Percentiles rank a stretch among this genome's conserved stretches.
Evolutionary conservation across 2,797 vertebrate genomes (phyloP).

Genomic region (Sebastiscus tertius): DNA sequence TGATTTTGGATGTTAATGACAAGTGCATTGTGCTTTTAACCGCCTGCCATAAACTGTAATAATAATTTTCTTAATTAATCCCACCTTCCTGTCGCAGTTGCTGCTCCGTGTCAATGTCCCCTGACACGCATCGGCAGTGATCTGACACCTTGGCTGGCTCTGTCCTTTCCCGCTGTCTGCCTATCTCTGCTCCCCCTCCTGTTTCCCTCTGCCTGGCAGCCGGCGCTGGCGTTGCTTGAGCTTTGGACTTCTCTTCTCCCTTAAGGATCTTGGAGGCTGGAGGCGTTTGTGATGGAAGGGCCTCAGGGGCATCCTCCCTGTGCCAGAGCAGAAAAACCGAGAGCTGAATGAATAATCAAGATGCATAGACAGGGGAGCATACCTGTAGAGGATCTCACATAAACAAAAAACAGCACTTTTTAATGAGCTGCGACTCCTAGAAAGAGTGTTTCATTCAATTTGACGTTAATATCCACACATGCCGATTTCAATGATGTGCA

Average conservation of each 20-base stretch:
- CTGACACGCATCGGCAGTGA: constrained; percentile 40
- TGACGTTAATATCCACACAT: constrained; percentile 31
- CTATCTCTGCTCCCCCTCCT: constrained; percentile 32
- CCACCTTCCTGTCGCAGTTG: constrained; percentile 66
- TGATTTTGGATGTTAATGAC: constrained; percentile 55
- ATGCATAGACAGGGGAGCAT: constrained; percentile 14
- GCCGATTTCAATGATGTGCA: constrained; percentile 19
- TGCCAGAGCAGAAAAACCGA: constrained; percentile 58
- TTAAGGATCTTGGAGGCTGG: constrained; percentile 80
- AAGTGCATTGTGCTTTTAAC: constrained; percentile 47
- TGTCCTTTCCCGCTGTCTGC: constrained; percentile 35
- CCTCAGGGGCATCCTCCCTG: constrained; percentile 73
- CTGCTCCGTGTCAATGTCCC: constrained; percentile 21
- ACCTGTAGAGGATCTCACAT: constrained; percentile 33
- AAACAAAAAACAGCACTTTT: constrained; percentile 10
- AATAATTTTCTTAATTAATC: constrained; percentile 14
- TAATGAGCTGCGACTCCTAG: constrained; percentile 14
- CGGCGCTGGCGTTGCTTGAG: constrained; percentile 41
- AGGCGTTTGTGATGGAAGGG: constrained; percentile 67
- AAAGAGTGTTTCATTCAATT: constrained; percentile 13
- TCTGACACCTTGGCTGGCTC: constrained; percentile 44
- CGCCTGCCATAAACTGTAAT: constrained; percentile 12
- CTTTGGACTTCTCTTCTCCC: constrained; percentile 62
- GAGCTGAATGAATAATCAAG: constrained; percentile 61
- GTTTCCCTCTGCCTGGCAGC: constrained; percentile 59